Evolutionary conservation across 2,113 vertebrate genomes (phyloP).

Genomic region (Cebus imitator): DNA sequence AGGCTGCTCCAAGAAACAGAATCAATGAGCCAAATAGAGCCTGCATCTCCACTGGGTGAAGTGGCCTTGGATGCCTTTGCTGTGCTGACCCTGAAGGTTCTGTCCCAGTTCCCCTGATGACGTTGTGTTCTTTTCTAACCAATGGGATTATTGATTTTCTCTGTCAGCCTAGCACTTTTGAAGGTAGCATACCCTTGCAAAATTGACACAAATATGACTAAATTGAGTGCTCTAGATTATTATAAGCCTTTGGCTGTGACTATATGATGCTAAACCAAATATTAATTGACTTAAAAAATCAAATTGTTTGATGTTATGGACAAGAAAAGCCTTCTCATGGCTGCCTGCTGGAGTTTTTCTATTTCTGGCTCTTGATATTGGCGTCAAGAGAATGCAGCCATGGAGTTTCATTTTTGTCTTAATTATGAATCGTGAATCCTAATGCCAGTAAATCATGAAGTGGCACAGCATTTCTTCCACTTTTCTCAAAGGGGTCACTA

Average conservation of each 20-base stretch:
- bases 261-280: not conserved
- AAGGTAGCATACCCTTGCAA: not conserved
- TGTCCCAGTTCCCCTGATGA: not conserved
- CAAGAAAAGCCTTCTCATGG: not conserved
- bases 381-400: not conserved
- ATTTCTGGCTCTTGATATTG: not conserved
- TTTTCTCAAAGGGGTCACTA: not conserved
- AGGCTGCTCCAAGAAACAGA: not conserved
- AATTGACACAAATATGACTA: not conserved
- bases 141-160: not conserved
- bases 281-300: slow-evolving; percentile 26
- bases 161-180: not conserved
- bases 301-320: not conserved
- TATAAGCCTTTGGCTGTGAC: not conserved
- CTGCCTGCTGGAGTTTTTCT: not conserved
- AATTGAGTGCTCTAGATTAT: not conserved
- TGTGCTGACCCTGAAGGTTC: not conserved
- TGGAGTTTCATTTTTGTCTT: not conserved
- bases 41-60: not conserved
- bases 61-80: not conserved
- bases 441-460: not conserved
- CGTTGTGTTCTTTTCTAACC: not conserved
- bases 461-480: not conserved
- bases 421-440: not conserved
- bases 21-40: not conserved